These are phyloP conservation scores for Aleiodes testaceus DNA, from an alignment of 2,888 invertebrate genomes.

Conservation along the genomic window DNA sequence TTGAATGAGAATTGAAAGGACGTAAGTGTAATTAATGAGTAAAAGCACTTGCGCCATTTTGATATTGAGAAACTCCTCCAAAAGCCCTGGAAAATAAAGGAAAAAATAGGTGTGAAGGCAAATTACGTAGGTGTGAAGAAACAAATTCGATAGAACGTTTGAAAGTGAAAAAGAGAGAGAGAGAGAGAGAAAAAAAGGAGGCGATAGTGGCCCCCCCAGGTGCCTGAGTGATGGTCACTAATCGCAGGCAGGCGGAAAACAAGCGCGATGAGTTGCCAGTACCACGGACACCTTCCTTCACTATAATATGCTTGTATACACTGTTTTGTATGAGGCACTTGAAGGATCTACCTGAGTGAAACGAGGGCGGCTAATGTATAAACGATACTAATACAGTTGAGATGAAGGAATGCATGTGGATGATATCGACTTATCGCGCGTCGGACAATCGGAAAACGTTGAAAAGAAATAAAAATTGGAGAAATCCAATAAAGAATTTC, in stretches of 20 bases:
- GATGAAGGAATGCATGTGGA: background rate
- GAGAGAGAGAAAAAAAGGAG: conserved; percentile 36
- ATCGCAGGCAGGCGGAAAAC: conserved; percentile 67
- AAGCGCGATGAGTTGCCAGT: conserved; percentile 66
- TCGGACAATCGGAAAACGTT: conserved; percentile 15
- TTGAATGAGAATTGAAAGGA: too few species aligned
- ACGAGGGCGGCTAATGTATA: conserved; percentile 34
- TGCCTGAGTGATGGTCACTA: conserved; percentile 61
- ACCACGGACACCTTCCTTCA: conserved; percentile 30
- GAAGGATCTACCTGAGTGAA: conserved; percentile 34
- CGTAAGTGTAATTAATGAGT: too few species aligned
- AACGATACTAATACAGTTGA: conserved; percentile 2
- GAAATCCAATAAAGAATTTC: background rate
- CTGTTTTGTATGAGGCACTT: conserved; percentile 29
- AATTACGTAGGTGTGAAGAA: conserved; percentile 60
- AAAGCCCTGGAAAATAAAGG: too few species aligned
- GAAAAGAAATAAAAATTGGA: background rate
- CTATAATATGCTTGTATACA: background rate
- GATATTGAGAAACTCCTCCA: too few species aligned
- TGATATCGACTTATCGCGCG: background rate
- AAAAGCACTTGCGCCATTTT: too few species aligned
- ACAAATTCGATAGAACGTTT: conserved; percentile 54
- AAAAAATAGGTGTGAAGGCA: conserved; percentile 8
- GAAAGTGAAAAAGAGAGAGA: conserved; percentile 63
- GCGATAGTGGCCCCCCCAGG: conserved; percentile 58